Base-by-base conservation (phyloP, 2,888 invertebrate species). In the Penaeus monodon region DNA sequence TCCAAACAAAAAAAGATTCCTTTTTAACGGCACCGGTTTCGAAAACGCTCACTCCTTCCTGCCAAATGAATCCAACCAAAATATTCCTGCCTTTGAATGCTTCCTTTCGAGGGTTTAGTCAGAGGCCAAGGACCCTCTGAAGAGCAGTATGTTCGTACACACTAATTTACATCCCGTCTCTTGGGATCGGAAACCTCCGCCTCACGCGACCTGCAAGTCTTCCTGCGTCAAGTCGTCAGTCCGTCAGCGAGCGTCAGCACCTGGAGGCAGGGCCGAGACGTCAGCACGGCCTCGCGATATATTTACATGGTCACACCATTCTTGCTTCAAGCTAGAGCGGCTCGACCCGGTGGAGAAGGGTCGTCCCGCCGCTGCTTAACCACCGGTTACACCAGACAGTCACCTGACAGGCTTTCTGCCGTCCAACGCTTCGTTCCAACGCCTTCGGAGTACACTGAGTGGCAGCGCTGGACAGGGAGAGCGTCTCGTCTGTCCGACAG, bases 81-180 rank as follows among this genome's bases (percentile, higher is more conserved):
- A 74, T 63, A n/a, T 38, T 63, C 33, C 38, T 70, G 64, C 63
- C 29, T n/a, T 33, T 49, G 27, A 64, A 10, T 20, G 73, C 24
- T 33, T 65, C 65, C 80, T 44, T 33, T 24, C 66, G 64, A 80
- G 74, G 74, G 57, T 82, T 82, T 82, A 82, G 82, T 74, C 82
- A 82, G 82, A 74, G n/a, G 14, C 38, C 63, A 6, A 77, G 49
- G 57, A n/a, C 17, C 24, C n/a, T 64, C 82, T 74, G 74, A n/a
- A 38, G 80, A 80, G 66, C 14, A 80, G 44, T 80, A 17, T 66
- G 38, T 44, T 38, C 20, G 57, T n/a, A 57, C n/a, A 64, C 22
- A 70, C 29, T 65, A 63, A 82, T 82, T 82, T 63, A 64, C 64
- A 74, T 82, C 74, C 82, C 74, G 57, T 57, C n/a, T 29, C 22